Base-by-base conservation (phyloP, 2,113 vertebrate genomes). In the Ciconia maguari region DNA sequence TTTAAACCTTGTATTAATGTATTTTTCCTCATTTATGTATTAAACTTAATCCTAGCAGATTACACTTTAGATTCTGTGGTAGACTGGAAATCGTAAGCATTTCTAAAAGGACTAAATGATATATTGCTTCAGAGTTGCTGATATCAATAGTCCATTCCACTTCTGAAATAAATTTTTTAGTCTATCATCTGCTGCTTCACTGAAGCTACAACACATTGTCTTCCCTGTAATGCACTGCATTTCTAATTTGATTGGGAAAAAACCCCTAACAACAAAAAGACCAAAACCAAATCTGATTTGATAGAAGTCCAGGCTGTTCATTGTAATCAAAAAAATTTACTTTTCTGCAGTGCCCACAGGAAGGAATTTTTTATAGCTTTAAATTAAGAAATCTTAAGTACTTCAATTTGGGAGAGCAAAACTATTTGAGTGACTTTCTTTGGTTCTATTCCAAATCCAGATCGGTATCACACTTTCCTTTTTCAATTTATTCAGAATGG, bases 341-440 rank as follows among this genome's bases (percentile, higher is more conserved):
- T 79, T 80, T 36, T 89, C 36, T 80, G 58, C 41, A 54, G 57
- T 72, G 30, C 36, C 62, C 65, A 87, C 65, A 89, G 91, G 58
- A 97, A 93, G 32, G 52, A 66, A 7, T 15, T 55, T 83, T 92
- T 84, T 84, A 51, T 83, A 27, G 26, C 46, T 95, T 87, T 76
- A 36, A 94, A 87, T 95, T 97, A 89, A 94, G 87, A 76, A 93
- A 74, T 80, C 34, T 46, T 57, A 70, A 94, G 20, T 85, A 58
- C 54, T 93, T 89, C 58, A 77, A 7, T 87, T 27, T 93, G 16
- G 36, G 61, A 92, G 69, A 89, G 30, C 11, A 77, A 85, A 87
- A 82, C n/a, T 65, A 42, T 49, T 83, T 57, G 42, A 82, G 48
- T 79, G 49, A 83, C 81, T 95, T 89, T 42, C 38, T 95, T 87